Evolutionary conservation across 2,113 vertebrate species (phyloP).

Genomic region (Tor tambroides): DNA sequence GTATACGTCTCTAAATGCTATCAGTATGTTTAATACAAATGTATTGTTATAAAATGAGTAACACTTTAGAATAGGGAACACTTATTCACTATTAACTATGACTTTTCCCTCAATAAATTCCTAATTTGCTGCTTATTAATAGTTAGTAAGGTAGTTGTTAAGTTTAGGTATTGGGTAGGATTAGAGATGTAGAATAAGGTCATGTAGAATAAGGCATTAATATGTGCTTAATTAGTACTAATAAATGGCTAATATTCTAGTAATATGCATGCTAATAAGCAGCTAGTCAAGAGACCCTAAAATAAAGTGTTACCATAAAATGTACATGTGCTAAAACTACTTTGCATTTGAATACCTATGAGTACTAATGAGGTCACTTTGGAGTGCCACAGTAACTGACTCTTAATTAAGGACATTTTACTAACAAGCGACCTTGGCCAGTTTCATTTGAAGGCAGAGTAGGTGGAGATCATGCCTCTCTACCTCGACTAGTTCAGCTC

Average conservation of each 20-base stretch:
- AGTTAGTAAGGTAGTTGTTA: no score
- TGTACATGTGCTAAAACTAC: not conserved
- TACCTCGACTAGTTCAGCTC: slow-evolving; percentile 28
- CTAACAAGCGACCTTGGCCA: not conserved
- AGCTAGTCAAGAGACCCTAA: no score
- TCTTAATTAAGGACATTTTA: not conserved
- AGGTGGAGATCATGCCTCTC: slow-evolving; percentile 16
- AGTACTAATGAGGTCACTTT: not conserved
- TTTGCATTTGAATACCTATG: not conserved
- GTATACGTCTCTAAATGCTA: not conserved
- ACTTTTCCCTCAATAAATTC: no score
- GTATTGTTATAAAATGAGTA: not conserved
- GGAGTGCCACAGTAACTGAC: not conserved
- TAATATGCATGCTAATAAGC: no score
- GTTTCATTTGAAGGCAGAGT: slow-evolving; percentile 13
- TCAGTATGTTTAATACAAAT: not conserved
- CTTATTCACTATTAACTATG: no score
- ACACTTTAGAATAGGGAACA: no score
- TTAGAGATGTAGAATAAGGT: no score
- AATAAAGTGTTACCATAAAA: not conserved
- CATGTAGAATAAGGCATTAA: no score
- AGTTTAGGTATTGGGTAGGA: no score
- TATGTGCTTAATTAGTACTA: no score
- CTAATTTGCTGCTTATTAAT: no score
- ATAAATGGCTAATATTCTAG: no score